Evolutionary conservation across 2,113 vertebrate species (phyloP).

Genomic region (Ochotona princeps): DNA sequence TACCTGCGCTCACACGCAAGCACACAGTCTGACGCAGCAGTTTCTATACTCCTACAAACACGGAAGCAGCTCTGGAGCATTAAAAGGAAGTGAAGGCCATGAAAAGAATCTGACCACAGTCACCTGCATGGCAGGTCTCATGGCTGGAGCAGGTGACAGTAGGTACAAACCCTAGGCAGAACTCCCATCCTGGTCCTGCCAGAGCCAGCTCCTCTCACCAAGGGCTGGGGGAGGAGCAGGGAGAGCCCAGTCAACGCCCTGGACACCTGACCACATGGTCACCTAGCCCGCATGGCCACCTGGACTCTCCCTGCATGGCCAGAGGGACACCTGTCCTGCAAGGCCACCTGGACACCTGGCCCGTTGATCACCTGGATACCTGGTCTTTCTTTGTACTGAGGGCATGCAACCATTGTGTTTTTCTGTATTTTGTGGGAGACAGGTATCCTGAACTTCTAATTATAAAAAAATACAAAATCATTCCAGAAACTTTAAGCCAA

Average conservation of each 20-base stretch:
- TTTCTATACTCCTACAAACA: not conserved
- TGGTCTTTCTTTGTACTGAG: not conserved
- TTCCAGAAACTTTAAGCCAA: no score
- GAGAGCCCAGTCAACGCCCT: no score
- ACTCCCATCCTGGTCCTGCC: no score
- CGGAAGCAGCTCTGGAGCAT: not conserved
- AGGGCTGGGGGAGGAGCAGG: no score
- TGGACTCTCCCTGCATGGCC: no score
- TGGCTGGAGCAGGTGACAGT: not conserved
- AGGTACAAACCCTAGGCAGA: fast-evolving
- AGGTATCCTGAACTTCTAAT: not conserved
- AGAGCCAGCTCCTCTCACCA: no score
- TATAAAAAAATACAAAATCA: not conserved
- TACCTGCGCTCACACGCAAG: fast-evolving
- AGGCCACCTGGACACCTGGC: no score
- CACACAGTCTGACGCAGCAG: fast-evolving
- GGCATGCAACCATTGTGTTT: not conserved
- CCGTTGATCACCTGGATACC: no score
- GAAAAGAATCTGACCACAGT: not conserved
- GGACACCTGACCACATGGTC: no score
- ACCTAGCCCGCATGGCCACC: no score
- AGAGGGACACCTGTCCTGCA: no score
- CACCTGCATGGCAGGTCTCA: not conserved
- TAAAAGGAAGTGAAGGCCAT: not conserved
- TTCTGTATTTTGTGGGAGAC: not conserved